Percentiles rank a stretch among this genome's conserved stretches.
Conservation (phyloP, 2,113 vertebrate species). For the Corythoichthys haematopterus region DNA sequence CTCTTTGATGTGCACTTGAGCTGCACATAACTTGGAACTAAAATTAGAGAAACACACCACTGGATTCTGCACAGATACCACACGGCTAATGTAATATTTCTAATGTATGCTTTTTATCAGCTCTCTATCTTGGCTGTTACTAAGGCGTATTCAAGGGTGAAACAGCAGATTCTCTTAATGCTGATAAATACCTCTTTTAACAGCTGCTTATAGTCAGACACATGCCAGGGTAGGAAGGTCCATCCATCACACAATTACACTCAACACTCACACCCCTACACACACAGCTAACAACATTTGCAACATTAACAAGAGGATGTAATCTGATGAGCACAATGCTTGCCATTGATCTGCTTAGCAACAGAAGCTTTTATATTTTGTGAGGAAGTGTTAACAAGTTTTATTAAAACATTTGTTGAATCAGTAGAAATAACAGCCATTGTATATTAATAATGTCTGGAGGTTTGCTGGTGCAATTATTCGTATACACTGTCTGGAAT, state of each 20-base stretch:
- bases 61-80: neutral
- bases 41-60: neutral
- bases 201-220: conserved; percentile 48
- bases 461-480: conserved; percentile 44
- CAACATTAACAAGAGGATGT: conserved; percentile 50
- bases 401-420: neutral
- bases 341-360: conserved; percentile 59
- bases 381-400: conserved; percentile 49
- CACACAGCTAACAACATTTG: conserved; percentile 13
- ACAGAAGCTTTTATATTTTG: conserved; percentile 52
- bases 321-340: conserved; percentile 64
- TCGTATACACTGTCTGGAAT: too few species aligned
- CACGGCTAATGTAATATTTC: neutral
- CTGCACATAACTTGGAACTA: neutral
- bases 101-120: conserved; percentile 9
- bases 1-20: neutral
- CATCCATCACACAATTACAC: conserved; percentile 57
- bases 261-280: conserved; percentile 9
- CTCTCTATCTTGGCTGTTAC: neutral
- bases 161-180: conserved; percentile 39
- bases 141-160: conserved; percentile 6
- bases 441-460: conserved; percentile 40
- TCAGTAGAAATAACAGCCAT: conserved; percentile 39
- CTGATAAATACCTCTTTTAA: conserved; percentile 54
- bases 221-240: conserved; percentile 36